Evolutionary conservation across 2,888 invertebrate genomes (phyloP).

Genomic region (Acheta domesticus): DNA sequence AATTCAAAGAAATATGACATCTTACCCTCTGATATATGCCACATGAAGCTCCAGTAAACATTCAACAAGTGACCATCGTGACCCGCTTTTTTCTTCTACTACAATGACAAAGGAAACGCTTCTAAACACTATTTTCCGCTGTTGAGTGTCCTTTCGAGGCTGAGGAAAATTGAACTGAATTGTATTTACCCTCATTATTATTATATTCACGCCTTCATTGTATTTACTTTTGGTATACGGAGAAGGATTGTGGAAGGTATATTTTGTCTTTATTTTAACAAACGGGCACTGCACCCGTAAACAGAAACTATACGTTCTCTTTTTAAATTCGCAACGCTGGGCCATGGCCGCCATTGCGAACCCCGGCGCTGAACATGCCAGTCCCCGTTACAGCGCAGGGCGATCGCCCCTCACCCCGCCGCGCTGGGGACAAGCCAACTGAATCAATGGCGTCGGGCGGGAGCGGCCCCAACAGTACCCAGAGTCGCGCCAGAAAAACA

Average conservation of each 20-base stretch:
- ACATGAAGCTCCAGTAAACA: constrained; percentile 30
- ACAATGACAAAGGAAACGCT: not conserved
- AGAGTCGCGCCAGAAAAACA: constrained; percentile 35
- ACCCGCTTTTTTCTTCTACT: not conserved
- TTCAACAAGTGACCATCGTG: constrained; percentile 36
- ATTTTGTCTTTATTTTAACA: no score
- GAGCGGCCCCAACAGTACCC: constrained; percentile 29
- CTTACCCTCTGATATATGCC: constrained; percentile 39
- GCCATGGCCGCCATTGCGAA: not conserved
- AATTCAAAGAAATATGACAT: constrained; percentile 50
- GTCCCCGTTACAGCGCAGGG: not conserved
- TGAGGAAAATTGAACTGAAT: no score
- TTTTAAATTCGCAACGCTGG: not conserved
- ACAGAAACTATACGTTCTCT: no score
- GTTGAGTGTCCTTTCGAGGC: no score
- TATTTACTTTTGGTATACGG: no score
- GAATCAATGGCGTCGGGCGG: constrained; percentile 34
- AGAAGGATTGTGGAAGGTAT: no score
- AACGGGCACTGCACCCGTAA: no score
- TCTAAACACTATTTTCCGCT: no score
- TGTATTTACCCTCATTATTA: no score
- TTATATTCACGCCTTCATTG: no score
- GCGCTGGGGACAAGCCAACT: constrained; percentile 32
- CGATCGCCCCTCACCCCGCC: constrained; percentile 10
- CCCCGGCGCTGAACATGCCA: not conserved